phyloP scores from a whole-genome alignment of 2,888 invertebrate genomes.

The Meiosimyza decipiens region DNA sequence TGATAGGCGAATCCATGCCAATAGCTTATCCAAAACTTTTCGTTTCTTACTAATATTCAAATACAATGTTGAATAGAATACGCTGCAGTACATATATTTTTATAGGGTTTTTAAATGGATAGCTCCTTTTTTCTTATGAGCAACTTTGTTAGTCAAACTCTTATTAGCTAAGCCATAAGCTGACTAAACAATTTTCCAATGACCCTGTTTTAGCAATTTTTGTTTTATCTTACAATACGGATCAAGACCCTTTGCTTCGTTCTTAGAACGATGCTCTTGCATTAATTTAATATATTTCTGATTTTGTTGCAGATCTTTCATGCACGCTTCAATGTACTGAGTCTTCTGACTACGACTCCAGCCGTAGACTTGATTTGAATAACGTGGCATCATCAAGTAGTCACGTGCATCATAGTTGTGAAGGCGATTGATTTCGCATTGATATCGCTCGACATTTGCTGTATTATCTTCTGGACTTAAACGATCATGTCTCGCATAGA shows the following conservation, averaged over 20 bases:
- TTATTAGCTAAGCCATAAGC: no score
- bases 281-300: neutral
- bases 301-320: neutral
- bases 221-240: neutral
- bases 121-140: no score
- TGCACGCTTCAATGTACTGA: neutral
- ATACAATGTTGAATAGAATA: no score
- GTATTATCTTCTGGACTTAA: no score
- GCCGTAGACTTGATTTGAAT: neutral
- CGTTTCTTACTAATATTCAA: no score
- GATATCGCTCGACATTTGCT: neutral
- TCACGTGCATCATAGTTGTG: neutral
- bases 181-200: slow-evolving; percentile 2
- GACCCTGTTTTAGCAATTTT: neutral
- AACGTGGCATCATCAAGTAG: neutral
- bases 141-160: no score
- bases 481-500: no score
- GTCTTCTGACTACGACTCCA: neutral
- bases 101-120: no score
- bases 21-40: no score
- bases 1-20: no score
- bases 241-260: neutral
- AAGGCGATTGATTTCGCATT: neutral
- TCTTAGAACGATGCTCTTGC: neutral
- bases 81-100: no score